These are phyloP conservation scores for Dipodomys spectabilis DNA, from an alignment of 2,113 vertebrate genomes.

Conservation along the genomic window DNA sequence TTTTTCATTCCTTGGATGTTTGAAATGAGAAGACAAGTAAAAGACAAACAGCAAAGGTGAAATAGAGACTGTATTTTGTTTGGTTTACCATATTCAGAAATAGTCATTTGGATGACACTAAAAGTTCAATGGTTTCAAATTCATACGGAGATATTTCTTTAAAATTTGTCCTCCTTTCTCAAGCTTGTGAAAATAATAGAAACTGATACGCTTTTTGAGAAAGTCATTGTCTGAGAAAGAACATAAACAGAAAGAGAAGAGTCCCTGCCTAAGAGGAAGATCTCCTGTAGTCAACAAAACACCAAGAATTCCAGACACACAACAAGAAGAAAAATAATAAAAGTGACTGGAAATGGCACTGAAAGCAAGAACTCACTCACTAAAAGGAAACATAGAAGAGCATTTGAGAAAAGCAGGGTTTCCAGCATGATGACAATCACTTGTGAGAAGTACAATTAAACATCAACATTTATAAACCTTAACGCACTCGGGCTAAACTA, in stretches of 20 bases:
- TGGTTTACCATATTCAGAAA: not conserved
- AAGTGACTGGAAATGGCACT: not conserved
- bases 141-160: not conserved
- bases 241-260: not conserved
- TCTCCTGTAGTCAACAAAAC: not conserved
- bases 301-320: not conserved
- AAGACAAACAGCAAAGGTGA: not conserved
- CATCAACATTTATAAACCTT: constrained; percentile 18
- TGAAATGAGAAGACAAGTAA: not conserved
- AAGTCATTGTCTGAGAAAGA: not conserved
- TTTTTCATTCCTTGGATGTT: not conserved
- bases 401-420: not conserved
- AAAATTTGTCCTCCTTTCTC: not conserved
- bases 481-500: not conserved
- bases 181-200: not conserved
- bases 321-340: not conserved
- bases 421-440: not conserved
- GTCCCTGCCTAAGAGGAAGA: not conserved
- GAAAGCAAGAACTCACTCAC: not conserved
- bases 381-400: not conserved
- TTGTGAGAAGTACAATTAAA: not conserved
- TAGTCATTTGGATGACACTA: not conserved
- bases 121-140: not conserved
- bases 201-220: not conserved
- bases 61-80: not conserved